phyloP scores from a whole-genome alignment of 2,113 vertebrate species.

The Centropristis striata region DNA sequence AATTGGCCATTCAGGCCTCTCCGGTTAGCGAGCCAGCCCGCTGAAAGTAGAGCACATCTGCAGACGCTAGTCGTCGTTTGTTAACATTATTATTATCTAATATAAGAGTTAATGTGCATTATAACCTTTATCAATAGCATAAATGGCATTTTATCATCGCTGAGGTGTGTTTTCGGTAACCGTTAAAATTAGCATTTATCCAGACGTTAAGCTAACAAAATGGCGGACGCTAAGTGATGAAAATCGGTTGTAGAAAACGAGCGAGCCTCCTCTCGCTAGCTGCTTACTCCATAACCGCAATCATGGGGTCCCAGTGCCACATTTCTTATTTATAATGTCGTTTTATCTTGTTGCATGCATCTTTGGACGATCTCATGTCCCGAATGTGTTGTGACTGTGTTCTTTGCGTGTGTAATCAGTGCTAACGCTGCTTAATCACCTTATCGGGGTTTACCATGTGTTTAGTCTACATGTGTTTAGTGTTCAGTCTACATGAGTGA shows the following conservation, averaged over 20 bases:
- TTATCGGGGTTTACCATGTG: neutral
- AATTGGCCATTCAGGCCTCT: conserved; percentile 75
- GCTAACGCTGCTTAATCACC: conserved; percentile 36
- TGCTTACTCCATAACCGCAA: neutral
- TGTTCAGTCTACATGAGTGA: conserved; percentile 17
- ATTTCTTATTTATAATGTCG: neutral
- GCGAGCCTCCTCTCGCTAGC: conserved; percentile 44
- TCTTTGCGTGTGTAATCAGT: conserved; percentile 18
- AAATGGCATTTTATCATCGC: fast-evolving
- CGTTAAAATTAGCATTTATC: conserved; percentile 59
- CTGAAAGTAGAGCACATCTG: neutral
- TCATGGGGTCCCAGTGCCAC: neutral
- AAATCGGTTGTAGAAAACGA: conserved; percentile 47
- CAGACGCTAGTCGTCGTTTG: neutral
- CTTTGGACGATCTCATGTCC: neutral
- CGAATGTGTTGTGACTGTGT: conserved; percentile 1
- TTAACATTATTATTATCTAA: neutral
- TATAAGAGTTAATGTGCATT: fast-evolving
- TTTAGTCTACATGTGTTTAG: conserved; percentile 11
- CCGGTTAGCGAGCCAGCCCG: conserved; percentile 41
- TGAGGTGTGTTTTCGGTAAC: neutral
- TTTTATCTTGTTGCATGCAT: neutral
- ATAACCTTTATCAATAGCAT: fast-evolving
- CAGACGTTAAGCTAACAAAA: conserved; percentile 78
- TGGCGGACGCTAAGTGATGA: conserved; percentile 75